Base-by-base conservation (phyloP, 2,113 vertebrate genomes). In the Silurus asotus region DNA sequence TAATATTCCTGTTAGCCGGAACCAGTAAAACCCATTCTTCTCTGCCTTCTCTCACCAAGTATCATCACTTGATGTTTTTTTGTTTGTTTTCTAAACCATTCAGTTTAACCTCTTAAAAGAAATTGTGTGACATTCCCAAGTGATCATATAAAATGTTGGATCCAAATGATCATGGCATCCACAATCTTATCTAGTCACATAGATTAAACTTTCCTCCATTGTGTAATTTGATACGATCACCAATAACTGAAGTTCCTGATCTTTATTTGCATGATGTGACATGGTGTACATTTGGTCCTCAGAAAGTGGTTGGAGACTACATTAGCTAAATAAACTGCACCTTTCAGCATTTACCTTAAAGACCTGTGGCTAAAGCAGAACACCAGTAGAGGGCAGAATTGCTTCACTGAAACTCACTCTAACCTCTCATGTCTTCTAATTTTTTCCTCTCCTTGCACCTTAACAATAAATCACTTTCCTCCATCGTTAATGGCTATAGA, bases 401-500 rank as follows among this genome's bases (percentile, higher is more conserved):
- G 93, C 91, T 90, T 94, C 93, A 93, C 90, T 89, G 90, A 93
- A 94, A 77, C 1, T 1, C 53, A 83, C 62, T 56, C 56, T 69
- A 65, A 55, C 56, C 79, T 84, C 72, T 78, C 82, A 82, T 83
- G 89, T 91, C 88, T 89, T 86, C 90, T 62, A 49, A 67, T 83
- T 76, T 87, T 83, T 59, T 82, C n/a, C 23, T 84, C 91, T 92
- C 53, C 90, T 89, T 94, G 89, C 90, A 92, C 91, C 93, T 93
- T 92, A 91, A 89, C 93, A 90, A 94, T 95, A 95, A 95, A 95
- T 95, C 94, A 95, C 94, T 94, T 94, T 94, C 93, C 89, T 37
- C 76, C 93, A 94, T 94, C 94, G 93, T 94, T 94, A 94, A 95
- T 95, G 94, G 94, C 94, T 94, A 93, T 93, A 94, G 94, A 94